A percentile compares a stretch with the other conserved stretches of the same genome.
Conservation (phyloP, 2,113 vertebrate species). For the Hystrix brachyura region DNA sequence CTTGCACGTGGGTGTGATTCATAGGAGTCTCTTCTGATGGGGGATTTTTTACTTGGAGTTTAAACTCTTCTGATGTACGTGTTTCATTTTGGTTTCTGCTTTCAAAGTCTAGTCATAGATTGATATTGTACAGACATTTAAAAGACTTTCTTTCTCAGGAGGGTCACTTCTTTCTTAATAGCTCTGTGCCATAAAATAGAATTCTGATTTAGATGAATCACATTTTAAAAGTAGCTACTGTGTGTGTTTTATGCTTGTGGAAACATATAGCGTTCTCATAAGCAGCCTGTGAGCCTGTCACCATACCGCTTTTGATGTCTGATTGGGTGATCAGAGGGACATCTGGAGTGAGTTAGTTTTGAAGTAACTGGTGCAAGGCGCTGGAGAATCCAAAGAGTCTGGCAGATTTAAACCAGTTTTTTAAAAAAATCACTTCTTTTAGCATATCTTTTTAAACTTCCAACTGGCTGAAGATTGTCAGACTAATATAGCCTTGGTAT, state of each 20-base stretch:
- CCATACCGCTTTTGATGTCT: slow-evolving; percentile 87
- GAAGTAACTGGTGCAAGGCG: slow-evolving; percentile 85
- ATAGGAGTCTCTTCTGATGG: slow-evolving; percentile 62
- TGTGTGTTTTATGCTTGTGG: slow-evolving; percentile 79
- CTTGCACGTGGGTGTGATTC: slow-evolving; percentile 7
- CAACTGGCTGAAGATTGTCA: slow-evolving; percentile 77
- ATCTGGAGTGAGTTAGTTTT: slow-evolving; percentile 89
- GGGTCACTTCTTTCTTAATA: slow-evolving; percentile 69
- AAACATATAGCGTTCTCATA: slow-evolving; percentile 83
- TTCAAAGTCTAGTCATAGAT: slow-evolving; percentile 68
- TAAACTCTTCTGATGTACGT: slow-evolving; percentile 61
- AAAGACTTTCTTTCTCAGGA: slow-evolving; percentile 78
- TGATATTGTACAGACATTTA: slow-evolving; percentile 68
- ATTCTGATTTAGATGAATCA: slow-evolving; percentile 85
- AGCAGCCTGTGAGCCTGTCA: slow-evolving; percentile 87
- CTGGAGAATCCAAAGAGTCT: slow-evolving; percentile 82
- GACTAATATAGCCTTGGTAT: slow-evolving; percentile 77
- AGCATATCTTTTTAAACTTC: slow-evolving; percentile 66
- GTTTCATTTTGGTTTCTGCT: slow-evolving; percentile 67
- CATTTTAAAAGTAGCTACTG: slow-evolving; percentile 84
- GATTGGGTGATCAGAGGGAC: slow-evolving; percentile 88
- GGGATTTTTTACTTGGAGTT: background rate
- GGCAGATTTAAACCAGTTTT: slow-evolving; percentile 79
- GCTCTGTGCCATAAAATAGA: slow-evolving; percentile 79
- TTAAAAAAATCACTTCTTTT: slow-evolving; percentile 78